phyloP scores from a whole-genome alignment of 2,113 vertebrate genomes.

The Nannobrachium achirus region DNA sequence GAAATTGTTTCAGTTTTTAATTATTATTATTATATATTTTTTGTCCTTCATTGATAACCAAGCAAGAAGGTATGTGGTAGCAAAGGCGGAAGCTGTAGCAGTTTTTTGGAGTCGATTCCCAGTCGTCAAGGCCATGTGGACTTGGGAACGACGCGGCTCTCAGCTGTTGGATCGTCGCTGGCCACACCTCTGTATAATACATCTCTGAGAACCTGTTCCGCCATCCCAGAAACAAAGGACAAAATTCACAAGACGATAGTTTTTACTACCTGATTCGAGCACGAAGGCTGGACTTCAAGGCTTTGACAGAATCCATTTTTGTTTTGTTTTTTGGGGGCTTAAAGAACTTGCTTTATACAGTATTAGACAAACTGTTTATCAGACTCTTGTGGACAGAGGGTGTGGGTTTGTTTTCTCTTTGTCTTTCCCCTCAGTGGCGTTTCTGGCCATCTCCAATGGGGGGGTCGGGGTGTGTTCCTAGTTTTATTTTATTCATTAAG shows the following conservation, averaged over 20 bases:
- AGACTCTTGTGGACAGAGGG: neutral
- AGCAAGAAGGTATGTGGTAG: neutral
- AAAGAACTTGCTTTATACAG: slow-evolving; percentile 42
- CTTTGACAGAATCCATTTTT: slow-evolving; percentile 32
- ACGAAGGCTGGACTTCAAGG: slow-evolving; percentile 46
- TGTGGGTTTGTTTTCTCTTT: too few relatives aligned
- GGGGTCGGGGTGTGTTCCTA: too few relatives aligned
- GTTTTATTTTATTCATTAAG: too few relatives aligned
- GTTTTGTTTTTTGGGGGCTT: slow-evolving; percentile 22
- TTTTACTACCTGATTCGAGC: slow-evolving; percentile 44
- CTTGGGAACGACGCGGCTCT: slow-evolving; percentile 5
- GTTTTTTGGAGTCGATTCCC: too few relatives aligned
- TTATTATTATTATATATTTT: neutral
- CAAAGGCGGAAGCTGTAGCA: neutral
- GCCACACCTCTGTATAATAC: neutral
- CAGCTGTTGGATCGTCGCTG: slow-evolving; percentile 3
- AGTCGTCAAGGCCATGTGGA: neutral
- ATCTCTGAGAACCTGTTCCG: neutral
- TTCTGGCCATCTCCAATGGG: too few relatives aligned
- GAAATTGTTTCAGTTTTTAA: too few relatives aligned
- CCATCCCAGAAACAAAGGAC: slow-evolving; percentile 23
- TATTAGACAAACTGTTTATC: slow-evolving; percentile 38
- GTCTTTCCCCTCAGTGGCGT: too few relatives aligned
- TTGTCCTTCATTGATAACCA: neutral
- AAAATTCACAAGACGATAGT: slow-evolving; percentile 33